These are phyloP conservation scores for Xerus rutilus DNA, from an alignment of 2,797 vertebrate genomes.

Conservation along the genomic window DNA sequence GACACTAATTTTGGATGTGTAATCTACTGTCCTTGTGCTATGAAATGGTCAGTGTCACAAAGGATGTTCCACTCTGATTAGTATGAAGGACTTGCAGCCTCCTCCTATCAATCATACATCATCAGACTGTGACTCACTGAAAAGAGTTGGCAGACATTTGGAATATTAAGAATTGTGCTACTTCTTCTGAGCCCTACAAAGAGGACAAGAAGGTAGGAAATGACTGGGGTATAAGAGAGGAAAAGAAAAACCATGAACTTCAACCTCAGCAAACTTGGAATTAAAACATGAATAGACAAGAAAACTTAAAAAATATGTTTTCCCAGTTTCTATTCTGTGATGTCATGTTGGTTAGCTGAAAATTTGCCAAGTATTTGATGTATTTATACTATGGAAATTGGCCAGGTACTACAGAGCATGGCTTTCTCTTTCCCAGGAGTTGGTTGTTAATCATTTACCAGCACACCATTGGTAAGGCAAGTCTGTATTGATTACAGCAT, in stretches of 20 bases:
- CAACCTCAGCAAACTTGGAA: not conserved
- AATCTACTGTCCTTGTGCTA: too few relatives aligned
- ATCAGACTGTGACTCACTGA: not conserved
- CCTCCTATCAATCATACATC: not conserved
- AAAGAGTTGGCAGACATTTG: not conserved
- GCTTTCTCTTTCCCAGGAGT: not conserved
- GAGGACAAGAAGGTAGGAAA: not conserved
- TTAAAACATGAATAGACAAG: not conserved
- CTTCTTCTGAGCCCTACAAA: not conserved
- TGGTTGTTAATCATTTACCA: conserved; percentile 1
- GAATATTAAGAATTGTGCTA: not conserved
- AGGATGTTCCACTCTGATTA: not conserved
- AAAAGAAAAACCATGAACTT: not conserved
- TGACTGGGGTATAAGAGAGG: not conserved
- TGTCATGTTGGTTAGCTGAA: not conserved
- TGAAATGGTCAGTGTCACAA: not conserved
- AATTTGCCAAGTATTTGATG: not conserved
- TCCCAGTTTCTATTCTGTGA: not conserved
- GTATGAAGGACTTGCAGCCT: not conserved
- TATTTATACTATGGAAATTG: not conserved
- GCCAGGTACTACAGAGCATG: not conserved
- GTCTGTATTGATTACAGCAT: not conserved
- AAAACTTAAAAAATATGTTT: not conserved
- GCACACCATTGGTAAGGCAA: not conserved
- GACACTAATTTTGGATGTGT: not conserved